A percentile compares a stretch with the other conserved stretches of the same genome.
Conservation (phyloP, 1,140 invertebrate species). For the Plodia interpunctella region DNA sequence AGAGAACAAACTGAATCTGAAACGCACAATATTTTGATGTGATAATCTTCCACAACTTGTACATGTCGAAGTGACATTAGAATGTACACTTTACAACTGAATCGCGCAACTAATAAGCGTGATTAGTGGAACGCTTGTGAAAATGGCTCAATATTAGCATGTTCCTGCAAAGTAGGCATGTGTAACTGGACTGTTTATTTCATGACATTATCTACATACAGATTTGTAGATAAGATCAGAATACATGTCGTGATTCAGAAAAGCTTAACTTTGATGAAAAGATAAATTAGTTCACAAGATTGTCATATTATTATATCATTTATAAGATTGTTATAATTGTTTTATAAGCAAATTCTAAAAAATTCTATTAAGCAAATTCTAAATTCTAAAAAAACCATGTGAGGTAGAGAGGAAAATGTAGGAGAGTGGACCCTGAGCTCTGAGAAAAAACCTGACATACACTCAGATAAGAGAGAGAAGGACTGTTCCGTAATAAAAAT, state of each 20-base stretch:
- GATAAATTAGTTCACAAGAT: no score
- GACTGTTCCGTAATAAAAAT: no score
- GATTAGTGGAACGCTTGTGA: constrained; percentile 45
- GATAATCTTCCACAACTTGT: constrained; percentile 58
- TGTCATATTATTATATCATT: no score
- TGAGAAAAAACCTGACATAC: no score
- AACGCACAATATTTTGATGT: constrained; percentile 47
- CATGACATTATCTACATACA: not conserved
- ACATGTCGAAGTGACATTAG: constrained; percentile 35
- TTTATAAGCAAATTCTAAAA: no score
- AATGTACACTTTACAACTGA: constrained; percentile 40
- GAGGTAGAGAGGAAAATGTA: no score
- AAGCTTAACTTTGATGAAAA: not conserved
- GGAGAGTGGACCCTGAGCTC: no score
- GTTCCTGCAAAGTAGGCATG: constrained; percentile 35
- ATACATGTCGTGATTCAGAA: not conserved
- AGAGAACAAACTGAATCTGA: constrained; percentile 17
- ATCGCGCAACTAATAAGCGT: constrained; percentile 48
- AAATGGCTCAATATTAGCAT: constrained; percentile 48
- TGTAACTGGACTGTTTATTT: constrained; percentile 19
- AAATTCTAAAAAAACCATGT: no score
- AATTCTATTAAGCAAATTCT: no score
- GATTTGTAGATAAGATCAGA: not conserved
- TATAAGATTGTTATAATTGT: no score
- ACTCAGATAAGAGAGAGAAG: no score